Evolutionary conservation across 1,140 invertebrate species (phyloP), one percentile per base, ranked within the genome.

Genomic region (Arion vulgaris): DNA sequence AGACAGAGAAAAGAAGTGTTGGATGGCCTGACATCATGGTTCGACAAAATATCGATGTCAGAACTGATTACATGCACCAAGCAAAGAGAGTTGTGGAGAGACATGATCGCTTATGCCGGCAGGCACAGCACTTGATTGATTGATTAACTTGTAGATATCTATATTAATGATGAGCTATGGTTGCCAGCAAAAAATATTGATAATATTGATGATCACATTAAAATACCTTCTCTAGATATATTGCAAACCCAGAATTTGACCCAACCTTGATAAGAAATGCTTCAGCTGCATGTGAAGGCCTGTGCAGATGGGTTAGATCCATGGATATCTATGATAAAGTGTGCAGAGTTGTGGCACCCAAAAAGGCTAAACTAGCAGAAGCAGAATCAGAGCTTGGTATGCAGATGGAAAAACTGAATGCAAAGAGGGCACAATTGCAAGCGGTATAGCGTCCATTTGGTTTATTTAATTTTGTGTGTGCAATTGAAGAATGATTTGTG

Each of bases 311-410:
- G 92, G 93, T 94, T 28, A 84, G 91, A 57, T 93, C 93, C 41
- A 91, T 94, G 88, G 93, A 94, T 76, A 89, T 91, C 17, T 94
- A 94, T 87, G 92, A 94, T 81, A 89, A 88, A 71, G 93, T 94
- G 28, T 91, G 92, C 45, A 93, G 93, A 86, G 90, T 94, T 62
- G 93, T 94, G 23, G 93, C 93, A 49, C 93, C 93, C 28, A 94
- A 94, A 15, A 96, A 93, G 83, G 85, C 85, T 19, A 93, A 92
- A 79, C 84, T 93, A 80, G 89, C 87, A 13, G 89, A 90, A 72
- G 92, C 92, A 38, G 92, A 93, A 83, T 83, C 76, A 26, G 92
- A 93, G 71, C 83, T 93, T 80, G 84, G 88, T 7, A 84, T 89
- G 17, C 91, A 93, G 84, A 92, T 93, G 91, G 90, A 91, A 28